Evolutionary conservation across 2,888 invertebrate genomes (phyloP).

Genomic region (Habrosyne pyritoides): DNA sequence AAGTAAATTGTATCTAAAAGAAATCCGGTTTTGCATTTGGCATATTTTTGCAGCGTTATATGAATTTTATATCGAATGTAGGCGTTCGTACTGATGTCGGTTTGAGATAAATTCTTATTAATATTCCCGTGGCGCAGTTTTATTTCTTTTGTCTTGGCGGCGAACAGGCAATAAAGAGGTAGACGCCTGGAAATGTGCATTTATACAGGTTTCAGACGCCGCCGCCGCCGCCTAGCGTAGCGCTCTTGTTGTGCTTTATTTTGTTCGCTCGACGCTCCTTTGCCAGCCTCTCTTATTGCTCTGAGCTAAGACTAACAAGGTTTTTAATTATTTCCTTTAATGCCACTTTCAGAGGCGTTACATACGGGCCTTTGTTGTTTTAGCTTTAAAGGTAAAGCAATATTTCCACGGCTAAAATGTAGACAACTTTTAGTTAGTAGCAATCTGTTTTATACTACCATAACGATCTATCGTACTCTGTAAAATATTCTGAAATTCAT

Average conservation of each 20-base stretch:
- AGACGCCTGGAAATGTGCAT: conserved; percentile 75
- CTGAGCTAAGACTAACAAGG: conserved; percentile 74
- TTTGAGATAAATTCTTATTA: conserved; percentile 70
- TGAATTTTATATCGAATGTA: conserved; percentile 52
- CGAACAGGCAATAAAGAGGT: conserved; percentile 73
- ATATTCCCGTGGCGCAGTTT: conserved; percentile 67
- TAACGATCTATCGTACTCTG: background rate
- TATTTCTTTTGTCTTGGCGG: conserved; percentile 74
- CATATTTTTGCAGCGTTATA: conserved; percentile 38
- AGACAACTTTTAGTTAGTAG: too few relatives aligned
- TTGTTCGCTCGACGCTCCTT: conserved; percentile 69
- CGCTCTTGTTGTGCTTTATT: conserved; percentile 68
- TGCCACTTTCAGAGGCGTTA: conserved; percentile 68
- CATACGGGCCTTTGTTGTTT: conserved; percentile 51
- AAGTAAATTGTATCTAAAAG: conserved; percentile 58
- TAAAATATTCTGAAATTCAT: background rate
- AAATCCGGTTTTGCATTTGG: conserved; percentile 41
- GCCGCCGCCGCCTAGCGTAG: conserved; percentile 38
- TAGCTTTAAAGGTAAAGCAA: conserved; percentile 19
- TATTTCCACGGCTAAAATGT: too few relatives aligned
- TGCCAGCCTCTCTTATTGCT: conserved; percentile 72
- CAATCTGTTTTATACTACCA: background rate
- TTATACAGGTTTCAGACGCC: conserved; percentile 67
- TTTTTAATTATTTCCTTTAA: conserved; percentile 82
- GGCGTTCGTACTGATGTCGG: conserved; percentile 40